These are phyloP conservation scores for Cancer borealis DNA, from an alignment of 2,888 invertebrate species.

Conservation along the genomic window DNA sequence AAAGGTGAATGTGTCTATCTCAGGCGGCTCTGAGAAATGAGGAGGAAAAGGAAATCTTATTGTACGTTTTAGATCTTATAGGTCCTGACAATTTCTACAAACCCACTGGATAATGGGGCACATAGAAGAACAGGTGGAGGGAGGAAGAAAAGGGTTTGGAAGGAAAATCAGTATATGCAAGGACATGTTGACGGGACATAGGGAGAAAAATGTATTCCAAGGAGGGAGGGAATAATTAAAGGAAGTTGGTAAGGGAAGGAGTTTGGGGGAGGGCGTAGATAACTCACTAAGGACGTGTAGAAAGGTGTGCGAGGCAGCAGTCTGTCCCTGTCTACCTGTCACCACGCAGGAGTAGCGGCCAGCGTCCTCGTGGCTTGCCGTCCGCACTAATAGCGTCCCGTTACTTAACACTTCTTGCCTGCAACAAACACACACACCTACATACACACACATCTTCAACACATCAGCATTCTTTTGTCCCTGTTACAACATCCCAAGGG, in stretches of 20 bases:
- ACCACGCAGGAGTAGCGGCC: conserved; percentile 67
- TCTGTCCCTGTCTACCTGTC: conserved; percentile 63
- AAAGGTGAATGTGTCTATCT: conserved; percentile 65
- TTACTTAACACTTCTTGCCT: conserved; percentile 60
- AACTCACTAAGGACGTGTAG: conserved; percentile 63
- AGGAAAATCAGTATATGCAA: neutral
- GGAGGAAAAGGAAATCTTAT: neutral
- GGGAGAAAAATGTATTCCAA: neutral
- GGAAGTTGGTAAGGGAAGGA: neutral
- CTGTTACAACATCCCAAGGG: neutral
- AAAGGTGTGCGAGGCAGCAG: conserved; percentile 66
- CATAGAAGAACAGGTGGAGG: too few relatives aligned
- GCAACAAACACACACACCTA: neutral
- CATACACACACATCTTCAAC: neutral
- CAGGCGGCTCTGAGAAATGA: conserved; percentile 60
- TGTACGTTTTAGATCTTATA: neutral
- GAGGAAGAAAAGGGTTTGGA: neutral
- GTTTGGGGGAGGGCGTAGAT: neutral
- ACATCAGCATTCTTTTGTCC: neutral
- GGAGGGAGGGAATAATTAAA: neutral
- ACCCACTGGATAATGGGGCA: neutral
- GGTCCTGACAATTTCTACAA: neutral
- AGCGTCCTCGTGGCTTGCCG: conserved; percentile 51
- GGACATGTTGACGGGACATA: neutral
- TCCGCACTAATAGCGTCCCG: conserved; percentile 55